Base-by-base conservation (phyloP, 2,797 vertebrate genomes). In the Tamandua tetradactyla region DNA sequence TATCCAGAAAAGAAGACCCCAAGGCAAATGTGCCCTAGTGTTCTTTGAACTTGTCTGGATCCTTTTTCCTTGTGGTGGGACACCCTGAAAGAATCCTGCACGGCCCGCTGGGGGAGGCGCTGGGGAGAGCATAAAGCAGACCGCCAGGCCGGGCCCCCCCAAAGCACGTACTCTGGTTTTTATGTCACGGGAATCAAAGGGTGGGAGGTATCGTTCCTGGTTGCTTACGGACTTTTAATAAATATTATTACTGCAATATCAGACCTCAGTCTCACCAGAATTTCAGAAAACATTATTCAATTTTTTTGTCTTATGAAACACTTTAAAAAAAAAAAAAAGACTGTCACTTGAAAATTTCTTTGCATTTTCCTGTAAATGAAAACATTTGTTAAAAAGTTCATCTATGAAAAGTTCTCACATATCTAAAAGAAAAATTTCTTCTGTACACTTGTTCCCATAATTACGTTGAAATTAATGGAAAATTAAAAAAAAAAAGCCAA, bases 361-460 rank as follows among this genome's bases (percentile, higher is more conserved):
- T 95, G 97, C 89, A 78, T 98, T 98, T 98, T 97, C 96, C 97
- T 98, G 97, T 97, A 98, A 98, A 98, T 93, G 84, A 98, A 98
- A 98, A 95, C 17, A 30, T 96, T 94, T 97, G 95, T 98, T 98
- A 98, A 97, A 98, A 98, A 98, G 95, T 97, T 97, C 96, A 96
- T 98, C 98, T 98, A 98, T 98, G 97, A 98, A 98, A 98, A 98
- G 95, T 98, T 97, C 96, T 94, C 13, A 0, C 83, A 89, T 93
- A 96, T 94, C 97, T 98, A 98, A 98, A 97, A 87, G 85, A 97
- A 96, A 95, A 97, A 98, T 91, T 80, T 94, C 81, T 98, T 98
- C 97, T 98, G 98, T 98, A 98, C 98, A 98, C 97, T 97, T 98
- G 97, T 98, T 98, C 97, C 97, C 94, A 93, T 97, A 97, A 97